These are phyloP conservation scores for Nesogale talazaci DNA, from an alignment of 2,113 vertebrate genomes.

Conservation along the genomic window DNA sequence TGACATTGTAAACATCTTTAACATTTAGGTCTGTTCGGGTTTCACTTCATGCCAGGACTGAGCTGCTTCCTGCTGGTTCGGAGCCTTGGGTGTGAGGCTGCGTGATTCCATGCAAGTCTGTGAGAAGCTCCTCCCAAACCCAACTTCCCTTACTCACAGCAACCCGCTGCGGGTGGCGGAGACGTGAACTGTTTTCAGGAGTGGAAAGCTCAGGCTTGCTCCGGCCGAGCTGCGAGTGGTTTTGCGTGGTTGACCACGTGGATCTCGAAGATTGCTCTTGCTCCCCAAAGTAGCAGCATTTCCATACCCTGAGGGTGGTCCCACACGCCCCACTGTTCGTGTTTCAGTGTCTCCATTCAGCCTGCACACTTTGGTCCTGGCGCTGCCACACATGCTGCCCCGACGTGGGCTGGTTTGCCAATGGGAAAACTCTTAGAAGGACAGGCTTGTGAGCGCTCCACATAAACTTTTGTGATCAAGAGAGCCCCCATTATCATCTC, in stretches of 20 bases:
- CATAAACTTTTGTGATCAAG: not conserved
- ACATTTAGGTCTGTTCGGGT: not conserved
- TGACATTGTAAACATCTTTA: not conserved
- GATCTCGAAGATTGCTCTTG: constrained; percentile 13
- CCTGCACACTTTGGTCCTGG: not conserved
- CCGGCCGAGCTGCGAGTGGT: too few relatives aligned
- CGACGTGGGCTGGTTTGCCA: not conserved
- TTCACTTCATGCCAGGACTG: too few relatives aligned
- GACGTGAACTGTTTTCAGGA: too few relatives aligned
- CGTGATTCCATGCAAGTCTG: not conserved
- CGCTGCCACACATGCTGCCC: not conserved
- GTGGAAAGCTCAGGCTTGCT: too few relatives aligned
- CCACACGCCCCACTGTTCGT: not conserved
- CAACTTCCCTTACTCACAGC: too few relatives aligned
- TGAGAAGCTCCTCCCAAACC: not conserved
- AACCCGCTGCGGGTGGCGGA: too few relatives aligned
- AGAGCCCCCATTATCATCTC: not conserved
- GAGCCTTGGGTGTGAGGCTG: not conserved
- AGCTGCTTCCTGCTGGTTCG: too few relatives aligned
- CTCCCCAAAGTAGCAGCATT: constrained; percentile 21
- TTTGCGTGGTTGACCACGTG: too few relatives aligned
- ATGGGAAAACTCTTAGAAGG: not conserved
- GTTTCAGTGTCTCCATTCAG: not conserved
- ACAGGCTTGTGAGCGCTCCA: not conserved
- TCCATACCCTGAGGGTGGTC: not conserved